Evolutionary conservation across 2,888 invertebrate genomes (phyloP).

Genomic region (Drosophila rellima): DNA sequence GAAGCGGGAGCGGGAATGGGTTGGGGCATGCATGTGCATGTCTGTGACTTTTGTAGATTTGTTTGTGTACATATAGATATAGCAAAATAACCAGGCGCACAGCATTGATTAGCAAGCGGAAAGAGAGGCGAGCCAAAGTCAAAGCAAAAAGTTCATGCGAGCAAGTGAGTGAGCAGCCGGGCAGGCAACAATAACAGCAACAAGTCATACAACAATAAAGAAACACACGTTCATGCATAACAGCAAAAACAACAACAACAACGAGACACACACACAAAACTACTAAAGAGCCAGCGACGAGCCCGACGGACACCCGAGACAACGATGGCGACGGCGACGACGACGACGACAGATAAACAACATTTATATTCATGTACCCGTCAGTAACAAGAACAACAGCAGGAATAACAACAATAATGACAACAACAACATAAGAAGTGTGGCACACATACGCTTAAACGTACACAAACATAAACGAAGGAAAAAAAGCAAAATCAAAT

Average conservation of each 20-base stretch:
- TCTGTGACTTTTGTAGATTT: slow-evolving; percentile 82
- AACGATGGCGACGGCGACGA: slow-evolving; percentile 34
- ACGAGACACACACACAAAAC: slow-evolving; percentile 63
- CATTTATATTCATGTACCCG: slow-evolving; percentile 81
- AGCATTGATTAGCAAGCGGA: slow-evolving; percentile 77
- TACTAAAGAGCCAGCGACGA: slow-evolving; percentile 65
- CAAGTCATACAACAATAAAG: slow-evolving; percentile 80
- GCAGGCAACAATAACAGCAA: slow-evolving; percentile 57
- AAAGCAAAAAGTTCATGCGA: slow-evolving; percentile 76
- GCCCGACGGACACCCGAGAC: slow-evolving; percentile 53
- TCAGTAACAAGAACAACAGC: slow-evolving; percentile 59
- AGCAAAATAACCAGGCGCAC: slow-evolving; percentile 80
- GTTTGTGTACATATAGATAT: slow-evolving; percentile 83
- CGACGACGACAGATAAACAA: slow-evolving; percentile 72
- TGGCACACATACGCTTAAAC: slow-evolving; percentile 46
- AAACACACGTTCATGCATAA: slow-evolving; percentile 73
- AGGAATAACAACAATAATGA: slow-evolving; percentile 29
- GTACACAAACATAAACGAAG: slow-evolving; percentile 46
- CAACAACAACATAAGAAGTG: slow-evolving; percentile 56
- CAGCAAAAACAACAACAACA: slow-evolving; percentile 51
- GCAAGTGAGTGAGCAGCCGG: slow-evolving; percentile 45
- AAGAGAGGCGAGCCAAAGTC: slow-evolving; percentile 59
- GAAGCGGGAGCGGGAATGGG: slow-evolving; percentile 8
- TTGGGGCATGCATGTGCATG: slow-evolving; percentile 62
- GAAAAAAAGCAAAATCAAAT: slow-evolving; percentile 74